Conservation (phyloP, 2,888 invertebrate species). For the Cryptus viduatorius region DNA sequence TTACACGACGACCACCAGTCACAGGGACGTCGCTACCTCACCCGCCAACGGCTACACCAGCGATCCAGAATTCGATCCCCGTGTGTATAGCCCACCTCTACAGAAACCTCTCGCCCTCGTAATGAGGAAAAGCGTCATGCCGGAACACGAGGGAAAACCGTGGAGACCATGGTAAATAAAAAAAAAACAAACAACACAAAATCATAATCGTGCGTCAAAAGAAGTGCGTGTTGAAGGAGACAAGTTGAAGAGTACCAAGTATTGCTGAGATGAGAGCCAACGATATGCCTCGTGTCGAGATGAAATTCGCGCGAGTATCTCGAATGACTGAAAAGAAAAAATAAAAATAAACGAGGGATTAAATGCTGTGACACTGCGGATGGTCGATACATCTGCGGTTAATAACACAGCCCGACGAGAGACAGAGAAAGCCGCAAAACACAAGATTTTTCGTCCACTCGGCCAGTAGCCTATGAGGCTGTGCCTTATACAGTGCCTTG, state of each 20-base stretch:
- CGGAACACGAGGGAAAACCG: slow-evolving; percentile 90
- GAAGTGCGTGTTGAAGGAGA: slow-evolving; percentile 36
- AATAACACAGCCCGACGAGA: not conserved
- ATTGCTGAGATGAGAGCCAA: slow-evolving; percentile 30
- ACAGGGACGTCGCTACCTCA: slow-evolving; percentile 86
- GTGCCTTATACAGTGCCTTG: slow-evolving; percentile 84
- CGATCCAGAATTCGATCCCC: slow-evolving; percentile 81
- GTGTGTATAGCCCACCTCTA: slow-evolving; percentile 85
- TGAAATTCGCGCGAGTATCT: slow-evolving; percentile 19
- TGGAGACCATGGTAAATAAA: slow-evolving; percentile 92
- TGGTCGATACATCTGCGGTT: slow-evolving; percentile 16
- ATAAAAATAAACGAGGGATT: slow-evolving; percentile 2
- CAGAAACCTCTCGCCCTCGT: slow-evolving; percentile 90
- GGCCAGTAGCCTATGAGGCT: slow-evolving; percentile 81
- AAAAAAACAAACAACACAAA: not conserved
- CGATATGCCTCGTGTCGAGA: slow-evolving; percentile 32
- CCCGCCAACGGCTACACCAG: slow-evolving; percentile 84
- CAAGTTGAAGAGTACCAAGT: slow-evolving; percentile 44
- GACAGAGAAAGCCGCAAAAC: not conserved
- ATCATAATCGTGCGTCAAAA: slow-evolving; percentile 18
- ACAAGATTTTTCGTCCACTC: slow-evolving; percentile 58
- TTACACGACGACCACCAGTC: slow-evolving; percentile 80
- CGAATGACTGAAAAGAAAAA: slow-evolving; percentile 33
- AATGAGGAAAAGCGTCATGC: slow-evolving; percentile 88
- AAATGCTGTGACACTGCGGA: slow-evolving; percentile 22